Percentiles rank a stretch among this genome's conserved stretches.
phyloP scores from a whole-genome alignment of 2,113 vertebrate genomes.

The Carassius carassius region DNA sequence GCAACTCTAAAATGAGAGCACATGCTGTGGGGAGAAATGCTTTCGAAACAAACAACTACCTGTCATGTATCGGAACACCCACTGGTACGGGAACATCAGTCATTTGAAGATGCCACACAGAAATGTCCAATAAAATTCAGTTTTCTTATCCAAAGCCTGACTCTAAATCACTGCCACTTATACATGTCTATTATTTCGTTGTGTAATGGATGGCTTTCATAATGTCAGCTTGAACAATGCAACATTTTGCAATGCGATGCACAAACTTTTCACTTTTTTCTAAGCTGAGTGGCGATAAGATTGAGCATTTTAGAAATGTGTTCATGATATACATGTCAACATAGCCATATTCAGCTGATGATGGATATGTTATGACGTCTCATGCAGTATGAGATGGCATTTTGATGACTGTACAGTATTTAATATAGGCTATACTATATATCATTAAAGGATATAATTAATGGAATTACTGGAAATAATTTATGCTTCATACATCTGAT shows the following conservation, averaged over 20 bases:
- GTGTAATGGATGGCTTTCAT: slow-evolving; percentile 45
- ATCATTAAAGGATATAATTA: too few species aligned
- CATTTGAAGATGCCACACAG: slow-evolving; percentile 46
- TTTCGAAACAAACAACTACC: slow-evolving; percentile 54
- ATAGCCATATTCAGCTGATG: background rate
- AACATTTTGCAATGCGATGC: background rate
- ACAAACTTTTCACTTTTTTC: background rate
- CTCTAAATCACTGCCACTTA: slow-evolving; percentile 47
- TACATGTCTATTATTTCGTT: slow-evolving; percentile 36
- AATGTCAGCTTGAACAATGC: background rate
- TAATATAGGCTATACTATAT: background rate
- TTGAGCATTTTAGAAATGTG: background rate
- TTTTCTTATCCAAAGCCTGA: slow-evolving; percentile 41
- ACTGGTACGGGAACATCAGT: slow-evolving; percentile 45
- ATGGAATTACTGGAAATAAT: too few species aligned
- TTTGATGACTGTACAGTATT: background rate
- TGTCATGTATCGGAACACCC: slow-evolving; percentile 38
- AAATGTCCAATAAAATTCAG: slow-evolving; percentile 47
- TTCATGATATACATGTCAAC: background rate
- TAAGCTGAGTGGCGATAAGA: background rate
- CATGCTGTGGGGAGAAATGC: slow-evolving; percentile 40
- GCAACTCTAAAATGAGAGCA: slow-evolving; percentile 52
- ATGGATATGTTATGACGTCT: background rate
- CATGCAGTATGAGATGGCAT: background rate
- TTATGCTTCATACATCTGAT: too few species aligned